Evolutionary conservation across 2,113 vertebrate genomes (phyloP).

Genomic region (Salminus brasiliensis): DNA sequence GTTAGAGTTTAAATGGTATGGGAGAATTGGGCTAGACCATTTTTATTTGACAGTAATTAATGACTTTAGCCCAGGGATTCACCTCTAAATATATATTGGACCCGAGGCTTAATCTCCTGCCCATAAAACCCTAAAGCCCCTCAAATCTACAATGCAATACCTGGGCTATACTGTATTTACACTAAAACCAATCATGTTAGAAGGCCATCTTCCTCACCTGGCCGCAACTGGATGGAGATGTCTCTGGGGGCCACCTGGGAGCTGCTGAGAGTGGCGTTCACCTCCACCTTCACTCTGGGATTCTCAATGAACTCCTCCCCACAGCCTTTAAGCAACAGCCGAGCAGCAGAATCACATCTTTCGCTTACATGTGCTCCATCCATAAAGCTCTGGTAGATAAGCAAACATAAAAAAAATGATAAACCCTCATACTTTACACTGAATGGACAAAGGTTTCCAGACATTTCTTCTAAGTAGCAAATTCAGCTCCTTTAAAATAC

Average conservation of each 20-base stretch:
- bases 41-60: too few species aligned
- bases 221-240: constrained; percentile 82
- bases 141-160: neutral
- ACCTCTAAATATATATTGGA: too few species aligned
- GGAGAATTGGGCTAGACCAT: too few species aligned
- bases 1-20: too few species aligned
- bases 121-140: neutral
- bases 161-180: neutral
- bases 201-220: constrained; percentile 77
- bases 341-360: constrained; percentile 86
- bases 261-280: constrained; percentile 75
- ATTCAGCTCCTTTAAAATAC: too few species aligned
- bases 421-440: neutral
- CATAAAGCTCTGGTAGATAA: constrained; percentile 85
- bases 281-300: constrained; percentile 77
- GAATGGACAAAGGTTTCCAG: neutral
- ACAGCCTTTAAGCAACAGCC: constrained; percentile 87
- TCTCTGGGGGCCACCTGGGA: constrained; percentile 89
- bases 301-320: constrained; percentile 83
- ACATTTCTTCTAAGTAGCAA: neutral
- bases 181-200: neutral
- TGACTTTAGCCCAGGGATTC: too few species aligned
- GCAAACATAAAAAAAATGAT: constrained; percentile 9
- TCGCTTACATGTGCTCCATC: constrained; percentile 75
- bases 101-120: too few species aligned